phyloP scores from a whole-genome alignment of 2,888 invertebrate species.

The Nomada hirtipes region DNA sequence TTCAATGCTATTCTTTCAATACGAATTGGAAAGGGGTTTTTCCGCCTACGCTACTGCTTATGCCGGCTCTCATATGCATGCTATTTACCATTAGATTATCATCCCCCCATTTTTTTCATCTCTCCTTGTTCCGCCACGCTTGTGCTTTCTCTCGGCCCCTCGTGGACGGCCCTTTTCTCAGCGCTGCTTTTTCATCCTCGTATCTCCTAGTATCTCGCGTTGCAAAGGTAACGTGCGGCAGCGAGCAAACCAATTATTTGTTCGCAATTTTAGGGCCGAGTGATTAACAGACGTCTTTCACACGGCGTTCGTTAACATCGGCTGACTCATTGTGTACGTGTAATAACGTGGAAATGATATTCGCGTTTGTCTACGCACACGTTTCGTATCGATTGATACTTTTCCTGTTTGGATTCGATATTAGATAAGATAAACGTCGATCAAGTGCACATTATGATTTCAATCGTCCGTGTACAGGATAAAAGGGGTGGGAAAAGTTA shows the following conservation, averaged over 20 bases:
- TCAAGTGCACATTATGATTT: constrained; percentile 3
- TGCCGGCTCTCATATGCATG: constrained; percentile 57
- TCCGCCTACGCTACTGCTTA: constrained; percentile 54
- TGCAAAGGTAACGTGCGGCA: constrained; percentile 22
- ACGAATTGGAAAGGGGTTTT: not conserved
- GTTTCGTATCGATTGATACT: constrained; percentile 18
- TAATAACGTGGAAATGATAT: constrained; percentile 29
- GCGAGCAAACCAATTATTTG: constrained; percentile 52
- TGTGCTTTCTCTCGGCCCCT: constrained; percentile 40
- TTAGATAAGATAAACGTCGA: constrained; percentile 28
- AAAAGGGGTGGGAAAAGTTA: not conserved
- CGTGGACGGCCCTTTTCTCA: constrained; percentile 51
- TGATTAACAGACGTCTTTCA: constrained; percentile 49
- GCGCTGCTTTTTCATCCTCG: constrained; percentile 33
- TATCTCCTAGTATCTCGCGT: constrained; percentile 39
- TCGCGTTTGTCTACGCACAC: not conserved
- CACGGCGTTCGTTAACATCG: constrained; percentile 47
- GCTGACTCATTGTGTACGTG: not conserved
- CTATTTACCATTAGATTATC: constrained; percentile 70
- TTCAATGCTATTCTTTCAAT: not conserved
- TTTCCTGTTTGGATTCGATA: not conserved
- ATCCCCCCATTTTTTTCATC: constrained; percentile 55
- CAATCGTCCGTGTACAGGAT: not conserved
- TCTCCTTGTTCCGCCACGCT: not conserved
- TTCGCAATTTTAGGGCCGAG: constrained; percentile 35